Conservation (phyloP, 2,113 vertebrate species). For the Cyanistes caeruleus region DNA sequence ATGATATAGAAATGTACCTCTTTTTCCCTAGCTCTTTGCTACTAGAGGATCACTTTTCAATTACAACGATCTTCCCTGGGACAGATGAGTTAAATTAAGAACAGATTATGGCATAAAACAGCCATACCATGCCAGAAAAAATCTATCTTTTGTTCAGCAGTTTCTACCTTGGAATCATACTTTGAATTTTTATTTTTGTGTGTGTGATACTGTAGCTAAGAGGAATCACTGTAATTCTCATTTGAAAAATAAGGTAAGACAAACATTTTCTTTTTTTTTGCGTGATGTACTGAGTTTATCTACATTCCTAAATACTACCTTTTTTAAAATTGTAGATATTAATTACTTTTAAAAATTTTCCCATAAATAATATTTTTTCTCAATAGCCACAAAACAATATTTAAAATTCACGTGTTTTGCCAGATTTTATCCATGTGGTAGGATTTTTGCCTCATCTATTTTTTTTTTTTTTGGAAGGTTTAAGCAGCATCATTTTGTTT, state of each 20-base stretch:
- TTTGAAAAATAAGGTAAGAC: neutral
- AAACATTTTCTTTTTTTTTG: neutral
- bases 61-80: neutral
- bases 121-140: neutral
- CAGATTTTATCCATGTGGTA: neutral
- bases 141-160: neutral
- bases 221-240: neutral
- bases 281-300: neutral
- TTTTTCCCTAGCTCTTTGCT: neutral
- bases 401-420: neutral
- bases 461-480: neutral
- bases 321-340: neutral
- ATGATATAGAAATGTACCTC: neutral
- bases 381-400: neutral
- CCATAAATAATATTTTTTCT: neutral
- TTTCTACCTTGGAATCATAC: slow-evolving; percentile 26
- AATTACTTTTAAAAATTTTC: neutral
- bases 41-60: slow-evolving; percentile 36
- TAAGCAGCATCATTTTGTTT: neutral
- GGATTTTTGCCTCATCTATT: neutral
- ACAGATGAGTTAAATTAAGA: slow-evolving; percentile 43
- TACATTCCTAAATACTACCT: neutral
- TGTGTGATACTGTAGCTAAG: neutral
- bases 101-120: slow-evolving; percentile 25
- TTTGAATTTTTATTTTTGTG: slow-evolving; percentile 26